These are phyloP conservation scores for Butorides virescens DNA, from an alignment of 2,113 vertebrate species.

Conservation along the genomic window DNA sequence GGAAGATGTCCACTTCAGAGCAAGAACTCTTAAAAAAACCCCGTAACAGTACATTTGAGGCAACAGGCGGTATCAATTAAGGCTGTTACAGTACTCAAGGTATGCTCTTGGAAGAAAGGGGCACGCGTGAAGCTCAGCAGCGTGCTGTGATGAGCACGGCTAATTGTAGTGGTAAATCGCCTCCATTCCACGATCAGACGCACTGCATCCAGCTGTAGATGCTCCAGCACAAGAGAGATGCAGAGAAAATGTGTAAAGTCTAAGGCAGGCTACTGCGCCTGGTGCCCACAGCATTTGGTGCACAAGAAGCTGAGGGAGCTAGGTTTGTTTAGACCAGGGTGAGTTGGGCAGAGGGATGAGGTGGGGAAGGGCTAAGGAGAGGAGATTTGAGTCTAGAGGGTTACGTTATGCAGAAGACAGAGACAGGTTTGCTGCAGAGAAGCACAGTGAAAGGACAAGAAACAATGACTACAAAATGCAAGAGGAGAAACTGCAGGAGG, in stretches of 20 bases:
- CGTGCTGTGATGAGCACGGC: fast-evolving
- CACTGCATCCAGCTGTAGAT: fast-evolving
- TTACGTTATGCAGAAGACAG: background rate
- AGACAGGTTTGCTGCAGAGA: background rate
- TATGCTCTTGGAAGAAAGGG: background rate
- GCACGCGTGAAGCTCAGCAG: fast-evolving
- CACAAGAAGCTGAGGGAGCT: background rate
- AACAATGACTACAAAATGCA: background rate
- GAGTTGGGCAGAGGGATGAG: background rate
- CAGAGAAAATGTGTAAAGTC: background rate
- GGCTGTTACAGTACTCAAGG: background rate
- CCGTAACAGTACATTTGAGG: background rate
- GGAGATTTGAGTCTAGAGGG: background rate
- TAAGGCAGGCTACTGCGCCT: too few species aligned
- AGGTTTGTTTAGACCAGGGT: background rate
- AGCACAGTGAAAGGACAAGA: background rate
- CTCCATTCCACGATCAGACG: too few species aligned
- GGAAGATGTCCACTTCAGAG: background rate
- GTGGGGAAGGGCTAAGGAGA: too few species aligned
- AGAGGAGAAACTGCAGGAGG: background rate
- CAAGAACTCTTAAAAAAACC: background rate
- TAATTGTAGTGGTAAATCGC: background rate
- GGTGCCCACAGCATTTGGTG: too few species aligned
- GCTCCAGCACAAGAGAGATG: background rate
- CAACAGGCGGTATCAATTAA: background rate